Evolutionary conservation across 2,113 vertebrate species (phyloP).

Genomic region (Solenodon paradoxus): DNA sequence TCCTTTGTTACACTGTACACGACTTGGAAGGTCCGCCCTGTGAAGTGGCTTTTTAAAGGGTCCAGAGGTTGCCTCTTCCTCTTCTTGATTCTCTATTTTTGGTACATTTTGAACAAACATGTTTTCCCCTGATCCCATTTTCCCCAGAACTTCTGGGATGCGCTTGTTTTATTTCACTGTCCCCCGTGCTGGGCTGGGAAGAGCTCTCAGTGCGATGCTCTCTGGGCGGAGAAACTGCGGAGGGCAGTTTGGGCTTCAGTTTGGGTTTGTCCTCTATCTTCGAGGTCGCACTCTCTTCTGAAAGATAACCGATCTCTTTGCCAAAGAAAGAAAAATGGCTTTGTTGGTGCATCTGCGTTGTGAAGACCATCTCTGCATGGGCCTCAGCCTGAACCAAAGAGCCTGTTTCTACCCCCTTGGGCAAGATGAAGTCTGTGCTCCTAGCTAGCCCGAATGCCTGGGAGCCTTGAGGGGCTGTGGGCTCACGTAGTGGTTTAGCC

Average conservation of each 20-base stretch:
- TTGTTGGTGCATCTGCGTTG: fast-evolving
- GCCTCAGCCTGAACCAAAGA: neutral
- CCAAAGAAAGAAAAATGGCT: neutral
- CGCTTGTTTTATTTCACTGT: neutral
- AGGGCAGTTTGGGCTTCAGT: neutral
- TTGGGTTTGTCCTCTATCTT: neutral
- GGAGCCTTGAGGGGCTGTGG: neutral
- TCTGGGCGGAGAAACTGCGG: neutral
- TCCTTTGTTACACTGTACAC: neutral
- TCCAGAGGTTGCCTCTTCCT: slow-evolving; percentile 41
- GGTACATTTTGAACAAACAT: slow-evolving; percentile 61
- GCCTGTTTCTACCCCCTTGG: neutral
- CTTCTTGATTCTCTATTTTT: slow-evolving; percentile 63
- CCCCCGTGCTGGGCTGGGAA: neutral
- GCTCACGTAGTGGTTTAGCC: neutral
- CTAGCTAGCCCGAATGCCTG: neutral
- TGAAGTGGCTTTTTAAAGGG: slow-evolving; percentile 17
- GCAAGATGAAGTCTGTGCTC: neutral
- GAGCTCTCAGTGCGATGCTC: neutral
- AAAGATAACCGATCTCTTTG: neutral
- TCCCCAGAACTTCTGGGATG: slow-evolving; percentile 41
- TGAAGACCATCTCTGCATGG: neutral
- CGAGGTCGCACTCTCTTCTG: neutral
- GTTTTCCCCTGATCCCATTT: slow-evolving; percentile 48
- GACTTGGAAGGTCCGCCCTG: slow-evolving; percentile 42